Percentiles rank a stretch among this genome's conserved stretches.
Evolutionary conservation across 2,888 invertebrate species (phyloP).

Genomic region (Autographa gamma): DNA sequence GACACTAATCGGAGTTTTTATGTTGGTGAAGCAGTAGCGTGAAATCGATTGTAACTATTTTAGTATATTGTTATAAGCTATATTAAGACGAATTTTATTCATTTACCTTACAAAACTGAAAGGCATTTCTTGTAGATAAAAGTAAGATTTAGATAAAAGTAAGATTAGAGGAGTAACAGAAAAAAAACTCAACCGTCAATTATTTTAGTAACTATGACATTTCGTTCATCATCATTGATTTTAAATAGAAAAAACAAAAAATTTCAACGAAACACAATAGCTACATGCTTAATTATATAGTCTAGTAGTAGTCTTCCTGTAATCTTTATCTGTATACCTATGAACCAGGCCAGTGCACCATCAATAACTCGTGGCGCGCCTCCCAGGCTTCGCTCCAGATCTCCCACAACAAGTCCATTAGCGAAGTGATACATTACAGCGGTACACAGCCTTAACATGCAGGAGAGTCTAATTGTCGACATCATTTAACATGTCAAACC

Average conservation of each 20-base stretch:
- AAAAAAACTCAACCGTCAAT: no score
- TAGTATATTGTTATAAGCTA: no score
- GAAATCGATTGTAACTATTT: background rate
- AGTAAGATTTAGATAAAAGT: no score
- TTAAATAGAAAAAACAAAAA: no score
- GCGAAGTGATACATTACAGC: conserved; percentile 2
- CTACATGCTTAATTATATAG: background rate
- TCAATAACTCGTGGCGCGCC: background rate
- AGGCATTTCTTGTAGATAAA: no score
- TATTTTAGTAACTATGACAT: no score
- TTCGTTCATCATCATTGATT: no score
- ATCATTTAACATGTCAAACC: conserved; percentile 57
- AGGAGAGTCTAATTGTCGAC: conserved; percentile 44
- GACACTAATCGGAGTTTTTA: background rate
- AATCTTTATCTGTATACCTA: background rate
- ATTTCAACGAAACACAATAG: background rate
- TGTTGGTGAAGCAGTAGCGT: background rate
- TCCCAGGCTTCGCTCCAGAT: background rate
- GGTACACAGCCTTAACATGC: conserved; percentile 11
- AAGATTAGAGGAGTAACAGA: no score
- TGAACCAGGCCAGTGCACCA: background rate
- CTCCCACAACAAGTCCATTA: conserved; percentile 4
- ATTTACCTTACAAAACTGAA: no score
- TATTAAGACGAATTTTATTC: no score
- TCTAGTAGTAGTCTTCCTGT: background rate